Percentiles rank a stretch among this genome's conserved stretches.
These are phyloP conservation scores for Cryptocephalus moraei DNA, from an alignment of 2,888 invertebrate species.

Conservation along the genomic window DNA sequence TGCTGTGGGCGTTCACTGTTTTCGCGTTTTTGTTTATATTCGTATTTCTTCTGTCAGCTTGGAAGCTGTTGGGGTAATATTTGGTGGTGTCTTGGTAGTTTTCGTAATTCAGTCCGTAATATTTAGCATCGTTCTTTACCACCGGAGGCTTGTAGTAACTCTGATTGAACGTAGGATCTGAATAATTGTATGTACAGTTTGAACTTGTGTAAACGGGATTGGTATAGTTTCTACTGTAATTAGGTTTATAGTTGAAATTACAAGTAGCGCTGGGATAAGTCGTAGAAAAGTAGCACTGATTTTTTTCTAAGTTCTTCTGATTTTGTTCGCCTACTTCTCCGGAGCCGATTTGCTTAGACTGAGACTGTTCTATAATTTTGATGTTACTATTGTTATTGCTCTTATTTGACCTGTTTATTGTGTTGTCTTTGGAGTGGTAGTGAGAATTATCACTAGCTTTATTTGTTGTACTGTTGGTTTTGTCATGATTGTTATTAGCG, in stretches of 20 bases:
- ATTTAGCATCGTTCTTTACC: constrained; percentile 16
- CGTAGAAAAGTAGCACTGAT: constrained; percentile 9
- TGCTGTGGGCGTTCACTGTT: constrained; percentile 21
- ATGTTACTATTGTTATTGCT: neutral
- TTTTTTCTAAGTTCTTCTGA: constrained; percentile 1
- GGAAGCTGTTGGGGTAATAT: constrained; percentile 10
- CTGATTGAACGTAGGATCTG: constrained; percentile 24
- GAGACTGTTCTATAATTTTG: neutral
- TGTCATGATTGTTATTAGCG: too few species aligned
- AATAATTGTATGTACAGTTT: constrained; percentile 27
- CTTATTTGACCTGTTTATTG: neutral
- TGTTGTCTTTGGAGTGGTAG: neutral
- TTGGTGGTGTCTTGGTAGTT: constrained; percentile 17
- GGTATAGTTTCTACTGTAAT: constrained; percentile 23
- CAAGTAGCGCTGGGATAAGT: constrained; percentile 6
- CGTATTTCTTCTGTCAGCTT: constrained; percentile 10
- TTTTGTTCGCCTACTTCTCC: neutral
- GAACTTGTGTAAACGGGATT: constrained; percentile 31
- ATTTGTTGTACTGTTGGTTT: too few species aligned
- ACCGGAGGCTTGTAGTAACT: constrained; percentile 21
- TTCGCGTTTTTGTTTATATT: constrained; percentile 5
- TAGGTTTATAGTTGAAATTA: constrained; percentile 7
- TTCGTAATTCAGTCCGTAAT: constrained; percentile 27
- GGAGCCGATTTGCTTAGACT: neutral
- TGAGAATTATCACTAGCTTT: too few species aligned